Evolutionary conservation across 2,888 invertebrate genomes (phyloP).

Genomic region (Xanthia icteritia): DNA sequence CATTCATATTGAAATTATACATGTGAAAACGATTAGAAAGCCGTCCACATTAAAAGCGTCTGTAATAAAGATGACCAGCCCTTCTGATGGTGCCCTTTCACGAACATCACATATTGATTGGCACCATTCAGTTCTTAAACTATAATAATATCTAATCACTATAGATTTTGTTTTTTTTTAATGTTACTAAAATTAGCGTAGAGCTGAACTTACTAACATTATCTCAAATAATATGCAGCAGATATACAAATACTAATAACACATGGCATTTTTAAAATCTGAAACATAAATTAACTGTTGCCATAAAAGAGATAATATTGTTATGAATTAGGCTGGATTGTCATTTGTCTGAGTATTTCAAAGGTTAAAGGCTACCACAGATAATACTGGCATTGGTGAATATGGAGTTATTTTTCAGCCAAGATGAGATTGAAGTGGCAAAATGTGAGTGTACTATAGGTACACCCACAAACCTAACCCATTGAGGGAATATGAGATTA

Average conservation of each 20-base stretch:
- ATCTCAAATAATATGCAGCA: slow-evolving; percentile 1
- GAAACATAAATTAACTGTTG: neutral
- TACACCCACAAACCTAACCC: too few species aligned
- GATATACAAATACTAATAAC: neutral
- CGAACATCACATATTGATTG: too few species aligned
- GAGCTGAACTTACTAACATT: neutral
- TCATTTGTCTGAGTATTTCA: neutral
- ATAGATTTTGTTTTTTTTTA: neutral
- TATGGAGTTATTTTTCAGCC: neutral
- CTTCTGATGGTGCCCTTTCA: too few species aligned
- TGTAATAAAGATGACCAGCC: neutral
- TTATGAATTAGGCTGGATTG: neutral
- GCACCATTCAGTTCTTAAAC: too few species aligned
- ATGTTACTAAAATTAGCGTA: neutral
- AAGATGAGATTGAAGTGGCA: neutral
- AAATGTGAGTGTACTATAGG: too few species aligned
- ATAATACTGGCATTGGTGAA: neutral
- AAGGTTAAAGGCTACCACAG: neutral
- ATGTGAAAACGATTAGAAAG: neutral
- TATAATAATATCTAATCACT: neutral
- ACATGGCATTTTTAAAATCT: neutral
- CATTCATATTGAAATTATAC: neutral
- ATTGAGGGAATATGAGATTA: too few species aligned
- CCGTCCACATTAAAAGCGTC: neutral
- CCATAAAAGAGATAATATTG: neutral